Evolutionary conservation across 2,113 vertebrate species (phyloP).

Genomic region (Polyodon spathula): DNA sequence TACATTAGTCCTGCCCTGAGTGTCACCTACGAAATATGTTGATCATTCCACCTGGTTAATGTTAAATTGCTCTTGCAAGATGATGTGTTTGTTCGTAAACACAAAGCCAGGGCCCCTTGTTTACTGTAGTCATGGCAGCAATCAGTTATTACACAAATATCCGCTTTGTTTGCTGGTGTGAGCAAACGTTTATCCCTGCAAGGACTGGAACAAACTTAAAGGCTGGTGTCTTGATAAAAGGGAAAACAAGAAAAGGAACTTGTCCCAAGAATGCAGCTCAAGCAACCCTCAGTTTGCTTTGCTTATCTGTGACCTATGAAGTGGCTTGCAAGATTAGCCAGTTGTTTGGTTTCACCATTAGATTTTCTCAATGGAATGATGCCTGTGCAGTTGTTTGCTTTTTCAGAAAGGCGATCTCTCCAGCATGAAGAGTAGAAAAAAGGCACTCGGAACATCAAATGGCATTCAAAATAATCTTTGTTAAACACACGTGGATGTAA

Average conservation of each 20-base stretch:
- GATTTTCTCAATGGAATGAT: constrained; percentile 81
- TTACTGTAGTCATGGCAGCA: constrained; percentile 96
- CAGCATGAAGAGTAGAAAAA: constrained; percentile 47
- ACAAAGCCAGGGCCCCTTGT: constrained; percentile 78
- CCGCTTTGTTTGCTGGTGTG: constrained; percentile 83
- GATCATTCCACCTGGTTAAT: constrained; percentile 99
- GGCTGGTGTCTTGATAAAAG: constrained; percentile 61
- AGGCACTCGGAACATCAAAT: constrained; percentile 42
- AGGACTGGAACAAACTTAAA: constrained; percentile 70
- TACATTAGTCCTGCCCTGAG: constrained; percentile 78
- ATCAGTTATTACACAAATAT: constrained; percentile 95
- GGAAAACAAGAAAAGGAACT: constrained; percentile 38
- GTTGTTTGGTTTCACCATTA: constrained; percentile 79
- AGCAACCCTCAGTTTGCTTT: constrained; percentile 73
- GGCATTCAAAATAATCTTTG: constrained; percentile 37
- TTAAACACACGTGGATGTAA: not conserved
- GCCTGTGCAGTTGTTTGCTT: constrained; percentile 69
- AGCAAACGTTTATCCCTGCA: constrained; percentile 72
- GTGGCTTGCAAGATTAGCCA: constrained; percentile 78
- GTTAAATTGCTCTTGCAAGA: constrained; percentile 97
- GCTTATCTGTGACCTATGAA: constrained; percentile 80
- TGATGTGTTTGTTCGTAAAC: constrained; percentile 98
- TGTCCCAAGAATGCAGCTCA: constrained; percentile 71
- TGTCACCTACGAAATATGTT: constrained; percentile 93
- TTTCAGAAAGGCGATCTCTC: constrained; percentile 54